Evolutionary conservation across 2,797 vertebrate species (phyloP), one percentile per base, ranked within the genome.

Genomic region (Saxicola maurus): DNA sequence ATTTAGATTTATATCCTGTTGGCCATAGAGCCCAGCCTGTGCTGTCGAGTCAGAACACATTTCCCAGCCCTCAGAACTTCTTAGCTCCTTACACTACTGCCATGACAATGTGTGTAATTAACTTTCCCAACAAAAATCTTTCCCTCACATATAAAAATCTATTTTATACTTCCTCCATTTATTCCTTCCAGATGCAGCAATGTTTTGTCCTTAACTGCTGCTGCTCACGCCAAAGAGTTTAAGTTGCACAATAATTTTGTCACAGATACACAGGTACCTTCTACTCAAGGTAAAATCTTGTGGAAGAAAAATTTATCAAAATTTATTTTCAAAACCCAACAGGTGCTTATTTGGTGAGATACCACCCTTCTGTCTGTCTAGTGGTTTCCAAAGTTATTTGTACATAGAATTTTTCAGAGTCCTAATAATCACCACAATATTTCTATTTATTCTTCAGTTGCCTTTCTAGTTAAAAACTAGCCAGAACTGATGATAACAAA

Each of bases 301-400:
- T 25, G n/a, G 42, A 79, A 82, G 59, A 6, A 87, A 38, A 55
- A 53, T 30, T 90, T 82, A 73, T 52, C 68, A 72, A 73, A 68
- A 68, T 13, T 52, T 40, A 27, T 51, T 53, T 71, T 37, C 48
- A 78, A 87, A 92, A 87, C n/a, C 14, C 48, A 62, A 0, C 1
- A 80, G 57, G 46, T 20, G 37, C 38, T 86, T 30, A 56, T 57
- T 48, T 61, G 31, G 45, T 42, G 38, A 69, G 64, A 59, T 11
- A 64, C 7, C n/a, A 72, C 35, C 46, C 57, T 46, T 62, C 45
- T 59, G 48, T 49, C 20, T 20, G 69, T 53, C n/a, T 15, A 35
- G 33, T 12, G 30, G 23, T 43, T 85, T 64, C 65, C 49, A 72
- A 86, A 78, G 35, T 59, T 62, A 55, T 15, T 46, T 27, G 6